Conservation (phyloP, 2,113 vertebrate genomes). For the Pedetes capensis region DNA sequence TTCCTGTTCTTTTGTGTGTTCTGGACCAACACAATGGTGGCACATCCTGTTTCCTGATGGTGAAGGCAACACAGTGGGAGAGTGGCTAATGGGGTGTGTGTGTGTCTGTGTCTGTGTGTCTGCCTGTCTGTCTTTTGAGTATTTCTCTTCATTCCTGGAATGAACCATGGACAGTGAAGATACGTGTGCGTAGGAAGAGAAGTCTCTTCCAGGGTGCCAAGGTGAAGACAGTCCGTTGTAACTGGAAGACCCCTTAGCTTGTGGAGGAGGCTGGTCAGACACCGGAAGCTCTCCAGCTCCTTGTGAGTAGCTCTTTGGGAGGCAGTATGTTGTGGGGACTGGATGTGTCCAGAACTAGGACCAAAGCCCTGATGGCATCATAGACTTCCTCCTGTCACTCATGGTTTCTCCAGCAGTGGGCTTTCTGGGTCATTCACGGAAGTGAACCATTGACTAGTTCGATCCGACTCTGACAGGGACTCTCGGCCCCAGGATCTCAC, state of each 20-base stretch:
- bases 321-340: neutral
- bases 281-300: neutral
- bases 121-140: neutral
- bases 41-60: neutral
- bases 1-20: neutral
- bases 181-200: neutral
- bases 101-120: neutral
- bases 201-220: neutral
- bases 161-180: neutral
- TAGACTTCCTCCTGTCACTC: neutral
- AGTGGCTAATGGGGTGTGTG: neutral
- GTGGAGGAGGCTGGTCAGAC: neutral
- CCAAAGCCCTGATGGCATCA: neutral
- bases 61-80: neutral
- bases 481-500: neutral
- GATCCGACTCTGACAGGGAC: neutral
- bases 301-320: neutral
- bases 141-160: neutral
- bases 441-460: neutral
- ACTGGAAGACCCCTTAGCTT: neutral
- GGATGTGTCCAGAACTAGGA: conserved; percentile 18
- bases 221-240: neutral
- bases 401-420: neutral
- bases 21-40: neutral
- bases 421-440: neutral